Evolutionary conservation across 2,888 invertebrate genomes (phyloP), one percentile per base, ranked within the genome.

Genomic region (Cerastis leucographa): DNA sequence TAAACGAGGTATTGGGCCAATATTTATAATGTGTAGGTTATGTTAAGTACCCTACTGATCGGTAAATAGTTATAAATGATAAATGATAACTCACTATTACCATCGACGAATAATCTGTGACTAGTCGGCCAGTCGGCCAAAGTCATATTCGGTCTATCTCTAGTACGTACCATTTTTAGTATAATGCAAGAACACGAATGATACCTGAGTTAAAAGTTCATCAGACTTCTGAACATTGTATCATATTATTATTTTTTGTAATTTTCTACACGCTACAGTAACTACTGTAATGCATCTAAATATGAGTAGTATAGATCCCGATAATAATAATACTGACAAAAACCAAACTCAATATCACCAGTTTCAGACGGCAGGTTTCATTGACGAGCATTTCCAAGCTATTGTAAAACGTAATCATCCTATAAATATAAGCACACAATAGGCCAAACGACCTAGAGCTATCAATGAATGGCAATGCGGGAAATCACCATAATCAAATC

Each of bases 21-120:
- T 71, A 70, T 84, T 81, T 69, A 61, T 35, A 72, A 61, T 46
- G 25, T 14, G 54, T 56, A 59, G 59, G 59, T n/a, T 62, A 35
- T 51, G 67, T 78, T 64, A 69, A n/a, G 22, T 59, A n/a, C 9
- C 42, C 7, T 67, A 19, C 0, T 25, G 17, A 46, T 19, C 14
- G 46, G 17, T 74, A 14, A 44, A 64, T 62, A 67, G 56, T 49
- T 66, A n/a, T n/a, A n/a, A n/a, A n/a, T n/a, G n/a, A n/a, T n/a
- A n/a, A n/a, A n/a, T n/a, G n/a, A n/a, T n/a, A n/a, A n/a, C n/a
- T 5, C 11, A 54, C n/a, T 54, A 54, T 54, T 49, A 17, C 17
- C 46, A 7, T 46, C 7, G 46, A 3, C 46, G 46, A 46, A 46
- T 17, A 17, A 0, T 17, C 46, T 1, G 7, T 17, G 46, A 17